phyloP scores from a whole-genome alignment of 2,888 invertebrate genomes.

The Branchipolynoe longqiensis region DNA sequence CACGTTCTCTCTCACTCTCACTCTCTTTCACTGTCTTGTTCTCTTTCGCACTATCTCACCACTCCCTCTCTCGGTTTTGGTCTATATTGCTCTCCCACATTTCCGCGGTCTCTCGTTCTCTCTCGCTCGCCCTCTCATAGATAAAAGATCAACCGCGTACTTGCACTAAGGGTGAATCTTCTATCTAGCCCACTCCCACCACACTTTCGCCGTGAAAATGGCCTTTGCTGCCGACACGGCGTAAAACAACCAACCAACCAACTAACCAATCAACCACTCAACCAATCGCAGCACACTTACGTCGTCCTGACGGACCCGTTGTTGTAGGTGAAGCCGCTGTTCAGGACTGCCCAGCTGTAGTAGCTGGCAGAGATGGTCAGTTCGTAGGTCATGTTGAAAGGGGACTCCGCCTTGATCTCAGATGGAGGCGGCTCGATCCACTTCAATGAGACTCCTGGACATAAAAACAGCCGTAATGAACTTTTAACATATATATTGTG shows the following conservation, averaged over 20 bases:
- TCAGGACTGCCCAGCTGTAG: conserved; percentile 62
- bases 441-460: conserved; percentile 64
- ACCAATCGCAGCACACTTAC: too few species aligned
- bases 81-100: too few species aligned
- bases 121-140: background rate
- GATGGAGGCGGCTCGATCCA: conserved; percentile 71
- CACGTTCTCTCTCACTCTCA: too few species aligned
- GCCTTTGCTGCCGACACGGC: background rate
- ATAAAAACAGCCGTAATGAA: background rate
- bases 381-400: conserved; percentile 72
- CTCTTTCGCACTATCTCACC: too few species aligned
- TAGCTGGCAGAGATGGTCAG: conserved; percentile 66
- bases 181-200: too few species aligned
- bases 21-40: too few species aligned
- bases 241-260: background rate
- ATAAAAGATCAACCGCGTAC: background rate
- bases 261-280: too few species aligned
- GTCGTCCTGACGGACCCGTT: conserved; percentile 61
- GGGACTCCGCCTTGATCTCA: conserved; percentile 69
- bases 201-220: background rate
- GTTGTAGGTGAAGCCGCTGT: background rate
- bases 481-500: background rate
- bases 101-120: background rate
- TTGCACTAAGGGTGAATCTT: too few species aligned
- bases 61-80: too few species aligned